Conservation (phyloP, 2,888 invertebrate genomes). For the Entomobrya multifasciata region DNA sequence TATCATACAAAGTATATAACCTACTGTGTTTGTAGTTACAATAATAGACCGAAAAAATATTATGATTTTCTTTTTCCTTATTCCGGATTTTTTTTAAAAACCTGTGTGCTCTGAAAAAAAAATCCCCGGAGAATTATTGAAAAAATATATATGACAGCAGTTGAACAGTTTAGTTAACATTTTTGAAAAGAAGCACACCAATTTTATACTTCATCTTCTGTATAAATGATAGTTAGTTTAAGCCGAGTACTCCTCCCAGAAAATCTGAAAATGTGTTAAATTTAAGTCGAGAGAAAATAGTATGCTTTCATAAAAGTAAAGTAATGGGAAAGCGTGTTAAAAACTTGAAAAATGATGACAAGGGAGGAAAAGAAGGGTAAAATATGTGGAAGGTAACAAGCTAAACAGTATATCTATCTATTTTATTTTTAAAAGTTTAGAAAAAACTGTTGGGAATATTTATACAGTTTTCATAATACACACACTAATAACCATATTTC, state of each 20-base stretch:
- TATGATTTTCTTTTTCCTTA: not conserved
- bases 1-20: not conserved
- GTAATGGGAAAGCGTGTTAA: conserved; percentile 67
- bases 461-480: conserved; percentile 41
- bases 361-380: conserved; percentile 64
- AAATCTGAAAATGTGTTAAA: conserved; percentile 37
- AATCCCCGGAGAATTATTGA: conserved; percentile 8
- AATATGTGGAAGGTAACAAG: conserved; percentile 54
- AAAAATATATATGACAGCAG: conserved; percentile 22
- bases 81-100: conserved; percentile 3
- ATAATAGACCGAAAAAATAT: not conserved
- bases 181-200: conserved; percentile 10
- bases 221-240: not conserved
- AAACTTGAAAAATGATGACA: conserved; percentile 72
- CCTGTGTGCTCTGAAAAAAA: not conserved
- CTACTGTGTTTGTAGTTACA: not conserved
- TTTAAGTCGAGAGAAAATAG: conserved; percentile 31
- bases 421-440: conserved; percentile 8
- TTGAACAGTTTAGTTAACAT: conserved; percentile 34
- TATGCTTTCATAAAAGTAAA: conserved; percentile 40
- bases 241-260: conserved; percentile 41
- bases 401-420: not conserved
- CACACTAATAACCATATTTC: conserved; percentile 58
- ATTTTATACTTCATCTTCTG: too few relatives aligned
- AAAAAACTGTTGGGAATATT: conserved; percentile 39